Evolutionary conservation across 2,888 invertebrate genomes (phyloP).

Genomic region (Drosophila anceps): DNA sequence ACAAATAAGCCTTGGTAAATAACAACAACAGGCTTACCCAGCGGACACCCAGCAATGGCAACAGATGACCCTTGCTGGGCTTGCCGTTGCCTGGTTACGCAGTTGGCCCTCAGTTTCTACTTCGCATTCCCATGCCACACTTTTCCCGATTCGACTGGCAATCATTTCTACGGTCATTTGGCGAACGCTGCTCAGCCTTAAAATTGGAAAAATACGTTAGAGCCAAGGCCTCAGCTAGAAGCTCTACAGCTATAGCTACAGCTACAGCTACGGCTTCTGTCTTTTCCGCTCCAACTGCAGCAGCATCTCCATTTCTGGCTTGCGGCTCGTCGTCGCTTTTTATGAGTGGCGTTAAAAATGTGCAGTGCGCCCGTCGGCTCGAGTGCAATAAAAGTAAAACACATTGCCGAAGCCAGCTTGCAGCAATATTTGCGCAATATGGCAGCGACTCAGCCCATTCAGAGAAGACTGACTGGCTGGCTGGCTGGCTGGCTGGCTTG

Average conservation of each 20-base stretch:
- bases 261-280: not conserved
- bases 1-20: conserved; percentile 72
- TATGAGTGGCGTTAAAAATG: conserved; percentile 79
- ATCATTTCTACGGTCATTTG: conserved; percentile 78
- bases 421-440: conserved; percentile 72
- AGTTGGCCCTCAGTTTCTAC: conserved; percentile 21
- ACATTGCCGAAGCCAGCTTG: conserved; percentile 78
- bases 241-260: not conserved
- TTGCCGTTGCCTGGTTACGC: conserved; percentile 66
- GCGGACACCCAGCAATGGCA: conserved; percentile 40
- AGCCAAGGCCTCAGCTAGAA: conserved; percentile 31
- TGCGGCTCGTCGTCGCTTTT: conserved; percentile 74
- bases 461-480: conserved; percentile 2
- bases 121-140: not conserved
- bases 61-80: conserved; percentile 59
- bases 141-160: conserved; percentile 58
- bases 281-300: not conserved
- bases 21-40: conserved; percentile 36
- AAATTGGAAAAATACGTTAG: conserved; percentile 77
- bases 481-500: no score
- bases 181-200: conserved; percentile 77
- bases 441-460: conserved; percentile 3
- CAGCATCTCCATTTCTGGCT: conserved; percentile 22
- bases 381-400: conserved; percentile 80
- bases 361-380: conserved; percentile 73